These are phyloP conservation scores for Lasius platythorax DNA, from an alignment of 2,888 invertebrate genomes.

Conservation along the genomic window DNA sequence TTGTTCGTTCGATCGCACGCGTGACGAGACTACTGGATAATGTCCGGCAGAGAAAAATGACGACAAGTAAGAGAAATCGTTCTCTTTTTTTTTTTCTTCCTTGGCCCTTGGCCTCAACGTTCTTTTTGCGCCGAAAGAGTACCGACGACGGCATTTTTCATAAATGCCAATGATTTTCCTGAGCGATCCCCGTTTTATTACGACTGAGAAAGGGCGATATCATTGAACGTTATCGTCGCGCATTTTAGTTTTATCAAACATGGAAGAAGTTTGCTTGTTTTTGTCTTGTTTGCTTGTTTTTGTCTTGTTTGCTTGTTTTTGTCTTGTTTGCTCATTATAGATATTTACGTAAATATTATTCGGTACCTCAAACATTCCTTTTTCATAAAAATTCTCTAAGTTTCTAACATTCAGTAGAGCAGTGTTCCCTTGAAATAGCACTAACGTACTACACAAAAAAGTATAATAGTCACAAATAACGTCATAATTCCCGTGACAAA, in stretches of 20 bases:
- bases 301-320: too few relatives aligned
- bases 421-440: neutral
- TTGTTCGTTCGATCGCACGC: constrained; percentile 50
- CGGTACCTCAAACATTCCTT: neutral
- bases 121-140: neutral
- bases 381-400: neutral
- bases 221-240: constrained; percentile 5
- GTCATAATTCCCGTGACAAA: neutral
- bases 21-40: constrained; percentile 48
- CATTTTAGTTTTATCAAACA: constrained; percentile 22
- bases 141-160: constrained; percentile 27
- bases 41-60: constrained; percentile 27
- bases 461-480: neutral
- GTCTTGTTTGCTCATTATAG: neutral
- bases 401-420: neutral
- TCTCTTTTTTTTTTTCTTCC: neutral
- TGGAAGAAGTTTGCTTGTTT: neutral
- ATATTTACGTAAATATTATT: neutral
- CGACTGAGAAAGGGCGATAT: constrained; percentile 19
- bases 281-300: neutral
- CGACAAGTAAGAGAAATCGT: constrained; percentile 33
- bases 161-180: constrained; percentile 28
- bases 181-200: constrained; percentile 16
- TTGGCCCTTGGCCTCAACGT: neutral
- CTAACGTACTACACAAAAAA: neutral